Conservation (phyloP, 2,888 invertebrate species). For the Ochropacha duplaris region DNA sequence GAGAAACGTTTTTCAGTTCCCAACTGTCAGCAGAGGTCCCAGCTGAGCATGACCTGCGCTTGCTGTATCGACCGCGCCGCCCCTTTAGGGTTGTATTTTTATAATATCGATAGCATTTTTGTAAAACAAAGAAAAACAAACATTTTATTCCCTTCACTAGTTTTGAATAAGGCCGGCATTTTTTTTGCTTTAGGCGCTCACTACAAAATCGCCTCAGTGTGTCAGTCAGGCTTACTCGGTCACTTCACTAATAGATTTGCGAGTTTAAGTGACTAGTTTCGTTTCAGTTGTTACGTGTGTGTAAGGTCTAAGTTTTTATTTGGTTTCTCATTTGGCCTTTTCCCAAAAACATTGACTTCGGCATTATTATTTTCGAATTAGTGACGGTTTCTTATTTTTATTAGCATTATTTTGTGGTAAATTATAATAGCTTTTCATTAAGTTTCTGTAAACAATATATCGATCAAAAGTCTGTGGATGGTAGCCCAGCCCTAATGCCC, state of each 20-base stretch:
- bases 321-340: no score
- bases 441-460: neutral
- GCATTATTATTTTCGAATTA: neutral
- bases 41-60: slow-evolving; percentile 67
- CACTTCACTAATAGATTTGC: no score
- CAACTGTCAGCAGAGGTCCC: slow-evolving; percentile 53
- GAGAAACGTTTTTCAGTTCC: slow-evolving; percentile 18
- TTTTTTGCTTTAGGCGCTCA: no score
- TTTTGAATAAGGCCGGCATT: no score
- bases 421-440: neutral
- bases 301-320: no score
- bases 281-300: no score
- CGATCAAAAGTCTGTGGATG: slow-evolving; percentile 21
- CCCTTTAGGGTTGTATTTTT: slow-evolving; percentile 32
- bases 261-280: no score
- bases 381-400: neutral
- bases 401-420: no score
- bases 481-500: slow-evolving; percentile 42
- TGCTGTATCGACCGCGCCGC: slow-evolving; percentile 68
- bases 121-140: neutral
- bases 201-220: no score
- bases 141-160: neutral
- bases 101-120: slow-evolving; percentile 36
- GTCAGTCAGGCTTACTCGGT: no score
- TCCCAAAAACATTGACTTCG: neutral